Base-by-base conservation (phyloP, 2,113 vertebrate genomes). In the Eonycteris spelaea region DNA sequence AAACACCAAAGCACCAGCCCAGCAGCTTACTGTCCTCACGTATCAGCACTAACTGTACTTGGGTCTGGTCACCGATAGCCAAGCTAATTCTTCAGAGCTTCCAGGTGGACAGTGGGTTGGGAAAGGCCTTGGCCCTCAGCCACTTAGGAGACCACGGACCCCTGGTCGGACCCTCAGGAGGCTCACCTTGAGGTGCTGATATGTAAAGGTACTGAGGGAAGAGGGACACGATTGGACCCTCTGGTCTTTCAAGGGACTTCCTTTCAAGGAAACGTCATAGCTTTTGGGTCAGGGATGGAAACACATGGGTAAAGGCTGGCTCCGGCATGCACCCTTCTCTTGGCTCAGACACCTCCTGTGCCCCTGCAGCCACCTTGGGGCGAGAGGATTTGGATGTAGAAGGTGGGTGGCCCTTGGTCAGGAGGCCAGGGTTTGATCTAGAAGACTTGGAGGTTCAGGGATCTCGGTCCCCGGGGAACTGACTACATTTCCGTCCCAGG, bases 251-350 rank as follows among this genome's bases (percentile, higher is more conserved):
- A 21, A 75, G n/a, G 71, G 40, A 13, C 61, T 19, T 61, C 24
- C 45, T 68, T 68, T 71, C 1, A 21, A 1, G 53, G 22, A 61
- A 40, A 18, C 10, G 1, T 33, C 18, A 38, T 0, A 12, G 2
- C 24, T 83, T 55, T 35, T 10, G n/a, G 86, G 24, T 38, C 38
- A 38, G 78, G 48, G 14, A 35, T 65, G 53, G 38, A 38, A 35
- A 40, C 1, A 0, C 5, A 9, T 2, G 15, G 74, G 40, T 13
- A 18, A n/a, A 38, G 22, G 53, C 40, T 74, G 67, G 53, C 1
- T 33, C n/a, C 22, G 16, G 8, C 65, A 7, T 14, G 21, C 15
- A 13, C 6, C 73, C 8, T 77, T 40, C 24, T 79, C n/a, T 22
- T 7, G 21, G 43, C 43, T 75, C 26, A 14, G 19, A 26, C 13